Conservation (phyloP, 2,888 invertebrate species). For the Entomobrya proxima region DNA sequence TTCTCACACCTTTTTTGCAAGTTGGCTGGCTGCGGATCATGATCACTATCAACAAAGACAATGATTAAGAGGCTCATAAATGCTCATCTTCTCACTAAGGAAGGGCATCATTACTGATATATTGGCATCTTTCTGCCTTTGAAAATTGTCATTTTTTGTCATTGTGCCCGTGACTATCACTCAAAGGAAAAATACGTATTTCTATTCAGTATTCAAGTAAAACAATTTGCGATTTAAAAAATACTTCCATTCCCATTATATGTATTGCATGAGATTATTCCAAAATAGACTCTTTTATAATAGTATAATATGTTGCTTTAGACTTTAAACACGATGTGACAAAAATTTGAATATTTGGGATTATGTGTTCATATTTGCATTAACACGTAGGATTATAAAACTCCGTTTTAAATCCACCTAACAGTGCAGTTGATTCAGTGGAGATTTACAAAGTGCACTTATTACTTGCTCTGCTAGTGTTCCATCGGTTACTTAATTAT, state of each 20-base stretch:
- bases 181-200: too few species aligned
- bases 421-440: not conserved
- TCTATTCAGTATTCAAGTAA: too few species aligned
- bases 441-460: not conserved
- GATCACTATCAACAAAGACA: not conserved
- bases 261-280: too few species aligned
- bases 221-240: too few species aligned
- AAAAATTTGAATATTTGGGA: not conserved
- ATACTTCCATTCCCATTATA: too few species aligned
- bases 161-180: not conserved
- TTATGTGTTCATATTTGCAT: not conserved
- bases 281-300: too few species aligned
- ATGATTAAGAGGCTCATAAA: not conserved
- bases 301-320: too few species aligned
- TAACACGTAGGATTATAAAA: too few species aligned
- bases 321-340: not conserved
- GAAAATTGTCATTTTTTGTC: not conserved
- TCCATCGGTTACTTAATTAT: conserved; percentile 12
- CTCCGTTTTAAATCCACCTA: too few species aligned
- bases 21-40: not conserved
- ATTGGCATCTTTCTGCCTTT: conserved; percentile 7
- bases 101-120: not conserved
- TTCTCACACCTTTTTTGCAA: conserved; percentile 42
- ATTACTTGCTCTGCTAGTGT: not conserved
- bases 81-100: not conserved